Conservation (phyloP, 2,113 vertebrate genomes). For the Acanthisitta chloris region DNA sequence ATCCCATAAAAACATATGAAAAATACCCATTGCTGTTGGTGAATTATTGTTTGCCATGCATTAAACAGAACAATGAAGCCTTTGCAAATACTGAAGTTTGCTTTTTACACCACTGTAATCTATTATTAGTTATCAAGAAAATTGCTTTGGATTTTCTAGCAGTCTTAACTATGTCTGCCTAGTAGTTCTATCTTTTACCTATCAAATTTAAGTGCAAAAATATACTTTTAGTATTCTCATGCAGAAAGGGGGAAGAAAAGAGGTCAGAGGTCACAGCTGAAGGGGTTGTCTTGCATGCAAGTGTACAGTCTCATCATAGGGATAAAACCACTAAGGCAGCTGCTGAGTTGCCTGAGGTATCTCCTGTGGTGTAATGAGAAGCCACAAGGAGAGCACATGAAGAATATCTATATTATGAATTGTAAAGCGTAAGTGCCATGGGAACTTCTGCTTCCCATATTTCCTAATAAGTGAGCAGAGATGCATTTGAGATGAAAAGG, state of each 20-base stretch:
- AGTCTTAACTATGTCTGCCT: slow-evolving; percentile 1
- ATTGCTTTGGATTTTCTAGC: not conserved
- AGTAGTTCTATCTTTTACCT: slow-evolving; percentile 17
- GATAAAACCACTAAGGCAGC: slow-evolving; percentile 42
- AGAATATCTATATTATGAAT: not conserved
- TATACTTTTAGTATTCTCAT: slow-evolving; percentile 40
- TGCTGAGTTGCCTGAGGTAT: slow-evolving; percentile 44
- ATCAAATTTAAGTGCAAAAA: slow-evolving; percentile 68
- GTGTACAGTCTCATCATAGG: not conserved
- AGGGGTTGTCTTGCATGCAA: slow-evolving; percentile 37
- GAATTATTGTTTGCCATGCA: not conserved
- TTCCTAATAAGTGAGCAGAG: slow-evolving; percentile 7
- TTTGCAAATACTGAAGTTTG: not conserved
- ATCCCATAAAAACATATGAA: not conserved
- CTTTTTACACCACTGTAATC: not conserved
- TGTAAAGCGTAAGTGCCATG: not conserved
- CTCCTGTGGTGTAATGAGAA: slow-evolving; percentile 18
- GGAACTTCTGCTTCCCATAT: slow-evolving; percentile 24
- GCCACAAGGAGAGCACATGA: not conserved
- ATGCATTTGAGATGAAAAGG: slow-evolving; percentile 32
- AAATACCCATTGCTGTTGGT: not conserved
- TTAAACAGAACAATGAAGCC: not conserved
- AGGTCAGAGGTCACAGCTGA: slow-evolving; percentile 71
- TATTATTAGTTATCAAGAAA: not conserved
- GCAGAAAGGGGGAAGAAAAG: not conserved